Evolutionary conservation across 2,888 invertebrate genomes (phyloP).

Genomic region (Hydraecia micacea): DNA sequence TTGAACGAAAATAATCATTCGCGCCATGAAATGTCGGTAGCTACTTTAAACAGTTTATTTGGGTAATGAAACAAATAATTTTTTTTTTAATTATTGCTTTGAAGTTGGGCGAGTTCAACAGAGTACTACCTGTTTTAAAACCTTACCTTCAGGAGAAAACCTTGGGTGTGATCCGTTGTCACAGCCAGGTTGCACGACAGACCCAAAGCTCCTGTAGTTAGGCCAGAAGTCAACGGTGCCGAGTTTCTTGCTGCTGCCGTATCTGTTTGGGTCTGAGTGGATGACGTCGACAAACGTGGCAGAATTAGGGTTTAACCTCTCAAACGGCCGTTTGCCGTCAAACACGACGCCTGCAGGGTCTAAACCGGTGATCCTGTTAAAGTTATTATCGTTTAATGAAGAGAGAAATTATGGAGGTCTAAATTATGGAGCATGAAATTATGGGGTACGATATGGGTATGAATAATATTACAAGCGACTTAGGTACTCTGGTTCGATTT

Average conservation of each 20-base stretch:
- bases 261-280: conserved; percentile 83
- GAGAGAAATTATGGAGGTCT: background rate
- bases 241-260: conserved; percentile 74
- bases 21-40: background rate
- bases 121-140: background rate
- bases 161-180: conserved; percentile 61
- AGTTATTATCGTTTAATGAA: conserved; percentile 14
- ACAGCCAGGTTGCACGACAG: conserved; percentile 83
- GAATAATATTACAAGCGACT: conserved; percentile 4
- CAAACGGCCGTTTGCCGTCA: conserved; percentile 71
- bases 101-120: background rate
- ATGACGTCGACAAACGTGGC: conserved; percentile 79
- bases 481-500: background rate
- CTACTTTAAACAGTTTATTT: background rate
- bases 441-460: background rate
- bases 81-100: background rate
- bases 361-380: conserved; percentile 82
- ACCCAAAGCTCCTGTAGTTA: conserved; percentile 76
- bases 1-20: background rate
- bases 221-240: conserved; percentile 87
- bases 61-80: background rate
- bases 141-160: conserved; percentile 78
- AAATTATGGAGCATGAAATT: background rate
- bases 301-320: conserved; percentile 76
- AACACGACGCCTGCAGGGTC: conserved; percentile 82